Percentiles rank a stretch among this genome's conserved stretches.
phyloP scores from a whole-genome alignment of 2,888 invertebrate genomes.

The Monopis laevigella region DNA sequence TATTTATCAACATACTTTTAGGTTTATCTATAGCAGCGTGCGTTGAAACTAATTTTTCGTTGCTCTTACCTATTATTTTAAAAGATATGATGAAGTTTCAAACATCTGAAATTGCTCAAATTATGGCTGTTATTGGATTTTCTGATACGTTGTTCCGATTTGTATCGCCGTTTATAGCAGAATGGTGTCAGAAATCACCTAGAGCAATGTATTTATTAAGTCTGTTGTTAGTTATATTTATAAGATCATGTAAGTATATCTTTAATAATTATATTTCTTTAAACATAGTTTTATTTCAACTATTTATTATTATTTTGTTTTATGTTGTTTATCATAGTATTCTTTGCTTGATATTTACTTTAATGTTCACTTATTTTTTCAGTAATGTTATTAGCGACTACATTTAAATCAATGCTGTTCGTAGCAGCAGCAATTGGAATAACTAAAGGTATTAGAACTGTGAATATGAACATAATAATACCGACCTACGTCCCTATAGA shows the following conservation, averaged over 20 bases:
- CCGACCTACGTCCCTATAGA: conserved; percentile 75
- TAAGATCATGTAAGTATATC: conserved; percentile 69
- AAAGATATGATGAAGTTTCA: conserved; percentile 68
- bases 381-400: conserved; percentile 55
- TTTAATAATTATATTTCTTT: too few species aligned
- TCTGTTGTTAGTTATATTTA: conserved; percentile 65
- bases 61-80: conserved; percentile 73
- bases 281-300: too few species aligned
- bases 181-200: conserved; percentile 68
- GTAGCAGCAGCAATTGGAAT: conserved; percentile 70
- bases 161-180: conserved; percentile 72
- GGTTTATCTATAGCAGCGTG: conserved; percentile 75
- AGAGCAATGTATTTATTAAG: conserved; percentile 72
- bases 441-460: conserved; percentile 75
- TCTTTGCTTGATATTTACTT: too few species aligned
- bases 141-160: conserved; percentile 70
- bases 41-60: conserved; percentile 75
- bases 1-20: conserved; percentile 73
- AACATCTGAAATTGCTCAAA: conserved; percentile 66
- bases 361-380: too few species aligned
- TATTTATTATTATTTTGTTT: too few species aligned
- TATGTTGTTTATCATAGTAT: too few species aligned
- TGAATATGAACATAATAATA: conserved; percentile 74
- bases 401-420: conserved; percentile 46
- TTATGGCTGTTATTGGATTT: conserved; percentile 70